Base-by-base conservation (phyloP, 2,888 invertebrate genomes). In the Calameuta idolon region DNA sequence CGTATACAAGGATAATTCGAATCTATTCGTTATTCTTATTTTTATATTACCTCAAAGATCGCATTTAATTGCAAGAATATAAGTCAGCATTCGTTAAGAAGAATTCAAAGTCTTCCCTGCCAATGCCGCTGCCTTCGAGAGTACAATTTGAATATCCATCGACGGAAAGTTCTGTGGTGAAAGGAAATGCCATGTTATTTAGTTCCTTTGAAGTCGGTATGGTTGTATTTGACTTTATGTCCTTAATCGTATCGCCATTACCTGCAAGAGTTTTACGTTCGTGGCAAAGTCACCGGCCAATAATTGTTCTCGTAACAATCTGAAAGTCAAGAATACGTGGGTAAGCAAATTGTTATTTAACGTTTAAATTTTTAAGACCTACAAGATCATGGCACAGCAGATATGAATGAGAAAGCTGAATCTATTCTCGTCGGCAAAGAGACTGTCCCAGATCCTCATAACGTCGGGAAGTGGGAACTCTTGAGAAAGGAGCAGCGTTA, bases 341-440 rank as follows among this genome's bases (percentile, higher is more conserved):
- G 71, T 71, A 15, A 69, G 35, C n/a, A 75, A 11, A 81, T 69
- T 34, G 77, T 76, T 30, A 55, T 9, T 71, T 11, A 37, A 69
- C 15, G 31, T 33, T 11, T 33, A 80, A 69, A 81, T 83, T 55
- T 55, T 23, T 2, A 55, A 23, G 23, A 95, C 97, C 95, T 93
- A 98, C 98, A 98, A 93, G 85, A 99, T 96, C 99, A 99, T 99
- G 87, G 99, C 97, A 93, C 98, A 97, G 92, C 99, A 99, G 79
- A 99, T 96, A 90, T 96, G 95, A 81, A 98, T 96, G 3, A 99
- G 95, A 89, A 98, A 98, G 87, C 96, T 95, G 91, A 99, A 99
- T 88, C 99, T 94, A 77, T 95, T 94, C 76, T 95, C 94, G 92
- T 99, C 98, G 0, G 99, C 96, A 90, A 99, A 97, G 76, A 99